Evolutionary conservation across 2,888 invertebrate genomes (phyloP).

Genomic region (Bembecia ichneumoniformis): DNA sequence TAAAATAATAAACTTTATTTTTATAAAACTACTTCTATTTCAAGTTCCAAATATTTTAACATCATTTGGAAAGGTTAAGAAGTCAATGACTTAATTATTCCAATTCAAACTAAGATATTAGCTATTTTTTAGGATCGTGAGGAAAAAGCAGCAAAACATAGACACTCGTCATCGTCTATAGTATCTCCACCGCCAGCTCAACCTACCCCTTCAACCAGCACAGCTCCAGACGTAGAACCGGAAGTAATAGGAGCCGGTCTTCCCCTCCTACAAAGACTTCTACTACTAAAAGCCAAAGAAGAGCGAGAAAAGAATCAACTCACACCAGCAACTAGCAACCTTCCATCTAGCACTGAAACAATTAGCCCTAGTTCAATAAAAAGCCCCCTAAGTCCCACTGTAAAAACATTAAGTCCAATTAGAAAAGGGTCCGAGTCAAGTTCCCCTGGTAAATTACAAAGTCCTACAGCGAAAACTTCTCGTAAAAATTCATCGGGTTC

Average conservation of each 20-base stretch:
- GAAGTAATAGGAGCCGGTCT: conserved; percentile 80
- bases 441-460: conserved; percentile 63
- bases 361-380: conserved; percentile 66
- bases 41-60: too few species aligned
- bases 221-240: conserved; percentile 69
- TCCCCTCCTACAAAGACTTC: conserved; percentile 81
- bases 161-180: conserved; percentile 47
- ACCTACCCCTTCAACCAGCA: conserved; percentile 74
- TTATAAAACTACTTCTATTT: too few species aligned
- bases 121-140: conserved; percentile 51
- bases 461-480: conserved; percentile 58
- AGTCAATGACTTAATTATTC: too few species aligned
- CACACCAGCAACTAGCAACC: conserved; percentile 54
- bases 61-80: too few species aligned
- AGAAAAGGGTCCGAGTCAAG: conserved; percentile 64
- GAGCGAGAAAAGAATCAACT: conserved; percentile 72
- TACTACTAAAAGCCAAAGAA: conserved; percentile 82
- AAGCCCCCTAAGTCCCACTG: conserved; percentile 64
- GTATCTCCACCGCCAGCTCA: conserved; percentile 60
- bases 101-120: too few species aligned
- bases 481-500: conserved; percentile 64
- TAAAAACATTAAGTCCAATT: conserved; percentile 63
- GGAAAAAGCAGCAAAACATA: conserved; percentile 64
- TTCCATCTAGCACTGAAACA: conserved; percentile 65
- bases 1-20: too few species aligned